phyloP scores from a whole-genome alignment of 2,113 vertebrate genomes.

The Dromas ardeola region DNA sequence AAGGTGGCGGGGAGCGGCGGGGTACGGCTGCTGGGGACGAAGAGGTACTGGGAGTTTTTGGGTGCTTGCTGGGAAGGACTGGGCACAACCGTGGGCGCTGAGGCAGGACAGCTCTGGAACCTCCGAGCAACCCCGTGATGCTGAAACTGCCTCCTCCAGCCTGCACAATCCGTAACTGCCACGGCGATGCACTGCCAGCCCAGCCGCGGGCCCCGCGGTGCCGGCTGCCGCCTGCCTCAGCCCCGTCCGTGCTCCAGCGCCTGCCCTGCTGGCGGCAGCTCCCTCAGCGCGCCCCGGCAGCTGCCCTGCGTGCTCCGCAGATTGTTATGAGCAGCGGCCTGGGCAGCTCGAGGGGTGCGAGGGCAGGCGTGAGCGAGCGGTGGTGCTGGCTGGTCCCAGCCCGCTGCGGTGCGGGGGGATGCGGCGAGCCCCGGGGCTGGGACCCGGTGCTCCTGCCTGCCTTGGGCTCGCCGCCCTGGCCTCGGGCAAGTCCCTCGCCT shows the following conservation, averaged over 20 bases:
- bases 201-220: background rate
- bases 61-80: background rate
- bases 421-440: background rate
- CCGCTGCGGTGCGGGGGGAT: background rate
- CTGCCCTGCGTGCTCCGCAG: background rate
- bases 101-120: background rate
- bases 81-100: background rate
- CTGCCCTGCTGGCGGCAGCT: background rate
- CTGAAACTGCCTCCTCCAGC: background rate
- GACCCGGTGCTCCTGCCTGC: background rate
- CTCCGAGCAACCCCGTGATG: background rate
- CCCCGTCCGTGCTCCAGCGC: background rate
- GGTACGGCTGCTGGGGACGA: background rate
- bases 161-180: constrained; percentile 59
- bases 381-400: background rate
- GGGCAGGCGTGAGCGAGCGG: background rate
- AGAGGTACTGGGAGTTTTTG: background rate
- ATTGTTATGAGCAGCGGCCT: background rate
- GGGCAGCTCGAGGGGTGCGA: background rate
- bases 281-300: rapidly evolving
- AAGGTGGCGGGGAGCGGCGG: background rate
- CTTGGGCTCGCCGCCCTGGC: background rate
- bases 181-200: constrained; percentile 69
- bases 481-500: background rate
- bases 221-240: background rate